These are phyloP conservation scores for Rattus rattus DNA, from an alignment of 2,113 vertebrate genomes.

Conservation along the genomic window DNA sequence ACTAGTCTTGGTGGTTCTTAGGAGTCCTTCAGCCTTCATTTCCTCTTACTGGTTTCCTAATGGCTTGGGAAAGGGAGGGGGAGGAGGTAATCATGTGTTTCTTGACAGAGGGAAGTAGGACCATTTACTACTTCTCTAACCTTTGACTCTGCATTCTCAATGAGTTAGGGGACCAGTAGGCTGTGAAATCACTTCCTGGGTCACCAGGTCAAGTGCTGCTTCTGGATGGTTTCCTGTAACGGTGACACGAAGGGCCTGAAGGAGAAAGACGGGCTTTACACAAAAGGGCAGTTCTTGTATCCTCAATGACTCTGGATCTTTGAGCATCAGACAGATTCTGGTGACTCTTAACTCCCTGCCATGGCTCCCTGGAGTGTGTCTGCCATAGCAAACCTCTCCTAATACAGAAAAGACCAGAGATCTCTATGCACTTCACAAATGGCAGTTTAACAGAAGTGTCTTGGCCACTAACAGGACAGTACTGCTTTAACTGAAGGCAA, in stretches of 20 bases:
- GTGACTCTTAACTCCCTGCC: background rate
- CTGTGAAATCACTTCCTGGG: slow-evolving; percentile 77
- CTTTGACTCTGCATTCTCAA: slow-evolving; percentile 70
- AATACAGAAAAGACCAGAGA: slow-evolving; percentile 32
- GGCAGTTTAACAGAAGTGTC: background rate
- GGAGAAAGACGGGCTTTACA: background rate
- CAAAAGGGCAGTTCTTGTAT: slow-evolving; percentile 18
- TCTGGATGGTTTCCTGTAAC: slow-evolving; percentile 56
- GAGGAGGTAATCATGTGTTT: slow-evolving; percentile 18
- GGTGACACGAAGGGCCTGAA: slow-evolving; percentile 29
- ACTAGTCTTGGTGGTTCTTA: background rate
- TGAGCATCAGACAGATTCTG: slow-evolving; percentile 42
- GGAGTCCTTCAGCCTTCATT: slow-evolving; percentile 44
- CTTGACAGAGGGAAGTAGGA: slow-evolving; percentile 60
- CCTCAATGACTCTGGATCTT: slow-evolving; percentile 16
- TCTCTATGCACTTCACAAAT: slow-evolving; percentile 31
- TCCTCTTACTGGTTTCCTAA: slow-evolving; percentile 9
- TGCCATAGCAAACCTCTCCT: background rate
- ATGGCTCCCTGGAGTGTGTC: background rate
- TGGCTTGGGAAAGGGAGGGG: background rate
- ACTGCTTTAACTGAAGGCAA: slow-evolving; percentile 47
- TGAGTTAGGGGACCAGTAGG: slow-evolving; percentile 60
- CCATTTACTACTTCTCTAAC: slow-evolving; percentile 71
- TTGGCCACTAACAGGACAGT: slow-evolving; percentile 16
- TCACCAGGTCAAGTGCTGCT: slow-evolving; percentile 67